phyloP scores from a whole-genome alignment of 2,888 invertebrate species.

The Exephanes ischioxanthus region DNA sequence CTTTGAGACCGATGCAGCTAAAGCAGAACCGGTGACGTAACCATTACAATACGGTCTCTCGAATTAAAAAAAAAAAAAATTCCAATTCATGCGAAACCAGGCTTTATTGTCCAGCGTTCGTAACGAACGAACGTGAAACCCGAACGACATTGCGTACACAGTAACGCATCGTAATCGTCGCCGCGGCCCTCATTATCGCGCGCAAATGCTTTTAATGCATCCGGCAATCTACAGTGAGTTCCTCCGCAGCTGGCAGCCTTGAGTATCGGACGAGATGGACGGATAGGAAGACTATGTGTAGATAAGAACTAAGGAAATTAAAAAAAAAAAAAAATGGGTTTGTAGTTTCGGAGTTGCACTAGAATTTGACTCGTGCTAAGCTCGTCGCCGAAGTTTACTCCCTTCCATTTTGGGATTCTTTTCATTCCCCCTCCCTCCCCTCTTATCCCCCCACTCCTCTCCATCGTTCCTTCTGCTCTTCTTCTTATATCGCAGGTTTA shows the following conservation, averaged over 20 bases:
- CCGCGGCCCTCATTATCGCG: conserved; percentile 59
- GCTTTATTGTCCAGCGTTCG: background rate
- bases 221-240: conserved; percentile 54
- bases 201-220: conserved; percentile 62
- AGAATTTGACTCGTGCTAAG: conserved; percentile 78
- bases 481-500: too few species aligned
- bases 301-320: background rate
- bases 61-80: conserved; percentile 1
- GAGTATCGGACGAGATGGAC: conserved; percentile 52
- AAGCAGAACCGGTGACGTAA: too few species aligned
- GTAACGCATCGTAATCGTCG: conserved; percentile 58
- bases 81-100: background rate
- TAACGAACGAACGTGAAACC: background rate
- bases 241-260: conserved; percentile 50
- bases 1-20: too few species aligned
- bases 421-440: conserved; percentile 13
- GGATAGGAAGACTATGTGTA: conserved; percentile 14
- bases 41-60: background rate
- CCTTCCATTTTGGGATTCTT: background rate
- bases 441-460: background rate
- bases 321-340: background rate
- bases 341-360: conserved; percentile 73
- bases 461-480: too few species aligned
- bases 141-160: background rate
- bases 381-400: conserved; percentile 70